Evolutionary conservation across 2,113 vertebrate genomes (phyloP), one percentile per base, ranked within the genome.

Genomic region (Stictonetta naevosa): DNA sequence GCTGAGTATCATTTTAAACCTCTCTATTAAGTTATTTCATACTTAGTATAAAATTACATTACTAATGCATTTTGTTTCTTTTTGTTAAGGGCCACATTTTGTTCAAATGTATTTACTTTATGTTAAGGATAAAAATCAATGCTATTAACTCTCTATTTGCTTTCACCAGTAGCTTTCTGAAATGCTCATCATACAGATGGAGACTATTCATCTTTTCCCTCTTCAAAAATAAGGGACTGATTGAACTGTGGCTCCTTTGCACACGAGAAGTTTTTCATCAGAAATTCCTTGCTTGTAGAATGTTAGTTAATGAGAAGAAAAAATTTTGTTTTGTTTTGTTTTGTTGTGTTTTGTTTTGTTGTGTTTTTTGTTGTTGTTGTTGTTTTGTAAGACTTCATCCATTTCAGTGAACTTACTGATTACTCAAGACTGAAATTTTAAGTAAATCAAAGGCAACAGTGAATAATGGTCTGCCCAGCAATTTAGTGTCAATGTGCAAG

Each of bases 1-100:
- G 15, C 74, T 80, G 36, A 29, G 25, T 29, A 64, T 40, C 58
- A 34, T 60, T 60, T 34, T 60, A 34, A 60, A 33, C 10, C 13
- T 60, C 15, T 17, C 72, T 55, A 21, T 14, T 58, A 29, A 33
- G 31, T 59, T 0, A 40, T 66, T 55, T 62, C 0, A 73, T 68
- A 34, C 82, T 53, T 76, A 72, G 44, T 58, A 79, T 14, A 31
- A 94, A 79, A 80, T 80, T 6, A 17, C 3, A 58, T 53, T 42
- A 2, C 1, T 36, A 6, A 44, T 67, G 2, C 2, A 29, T 83
- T 83, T 58, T 55, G 20, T 76, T 42, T 5, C 19, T 1, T 0
- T 67, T n/a, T 3, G 5, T 52, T 56, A 78, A 26, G 6, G 13
- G 36, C 83, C 72, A 26, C 50, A 11, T 3, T 83, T 79, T 79